Conservation (phyloP, 1,140 invertebrate genomes). For the Drosophila sechellia region DNA sequence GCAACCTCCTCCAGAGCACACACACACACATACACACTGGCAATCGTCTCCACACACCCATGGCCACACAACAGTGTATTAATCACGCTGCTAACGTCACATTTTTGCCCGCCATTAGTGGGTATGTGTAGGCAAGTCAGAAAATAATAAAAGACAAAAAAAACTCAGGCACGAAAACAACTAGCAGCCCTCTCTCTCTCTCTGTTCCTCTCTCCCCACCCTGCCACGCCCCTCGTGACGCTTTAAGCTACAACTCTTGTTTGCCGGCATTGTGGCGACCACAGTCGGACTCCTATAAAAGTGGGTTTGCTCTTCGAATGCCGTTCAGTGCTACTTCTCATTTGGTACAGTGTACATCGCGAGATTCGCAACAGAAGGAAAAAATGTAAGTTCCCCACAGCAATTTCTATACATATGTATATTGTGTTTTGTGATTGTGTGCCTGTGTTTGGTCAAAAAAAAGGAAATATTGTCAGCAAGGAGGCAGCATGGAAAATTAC, state of each 20-base stretch:
- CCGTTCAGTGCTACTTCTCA: conserved; percentile 55
- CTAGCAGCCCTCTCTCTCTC: conserved; percentile 37
- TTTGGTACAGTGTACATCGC: conserved; percentile 68
- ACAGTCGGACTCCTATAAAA: conserved; percentile 58
- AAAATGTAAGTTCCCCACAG: conserved; percentile 55
- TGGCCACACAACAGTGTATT: conserved; percentile 7
- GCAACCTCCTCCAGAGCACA: conserved; percentile 2
- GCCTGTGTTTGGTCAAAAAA: conserved; percentile 15
- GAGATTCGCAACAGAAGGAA: conserved; percentile 26
- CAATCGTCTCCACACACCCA: conserved; percentile 9
- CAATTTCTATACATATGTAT: neutral
- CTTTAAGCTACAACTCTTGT: conserved; percentile 26
- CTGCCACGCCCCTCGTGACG: neutral
- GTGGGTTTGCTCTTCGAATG: conserved; percentile 21
- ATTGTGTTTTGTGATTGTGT: conserved; percentile 15
- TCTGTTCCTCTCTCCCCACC: neutral
- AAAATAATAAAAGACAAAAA: conserved; percentile 23
- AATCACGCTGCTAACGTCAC: conserved; percentile 38
- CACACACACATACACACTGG: conserved; percentile 10
- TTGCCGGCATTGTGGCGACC: conserved; percentile 38
- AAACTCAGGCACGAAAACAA: conserved; percentile 42
- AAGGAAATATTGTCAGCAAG: conserved; percentile 23
- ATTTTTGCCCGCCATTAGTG: conserved; percentile 11
- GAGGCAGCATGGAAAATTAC: conserved; percentile 18
- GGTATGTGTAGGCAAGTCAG: conserved; percentile 9